phyloP scores from a whole-genome alignment of 1,140 invertebrate species.

The Drosophila lini region DNA sequence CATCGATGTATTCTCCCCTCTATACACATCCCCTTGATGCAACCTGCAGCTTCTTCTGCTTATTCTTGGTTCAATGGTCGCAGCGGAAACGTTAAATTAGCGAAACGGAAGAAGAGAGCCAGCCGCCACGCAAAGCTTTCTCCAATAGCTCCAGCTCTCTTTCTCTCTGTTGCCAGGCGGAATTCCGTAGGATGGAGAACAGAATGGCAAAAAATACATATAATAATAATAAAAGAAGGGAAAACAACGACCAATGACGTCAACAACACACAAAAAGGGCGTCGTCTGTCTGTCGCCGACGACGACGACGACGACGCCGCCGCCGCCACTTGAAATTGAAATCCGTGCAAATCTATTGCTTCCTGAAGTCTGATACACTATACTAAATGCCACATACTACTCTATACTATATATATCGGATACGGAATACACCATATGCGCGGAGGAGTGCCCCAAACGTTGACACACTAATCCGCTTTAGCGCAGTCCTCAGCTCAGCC shows the following conservation, averaged over 20 bases:
- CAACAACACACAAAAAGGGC: conserved; percentile 20
- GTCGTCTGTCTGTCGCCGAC: conserved; percentile 2
- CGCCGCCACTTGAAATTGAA: conserved; percentile 33
- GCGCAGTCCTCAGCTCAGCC: conserved; percentile 16
- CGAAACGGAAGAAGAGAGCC: conserved; percentile 60
- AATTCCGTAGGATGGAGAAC: conserved; percentile 19
- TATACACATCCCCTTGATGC: not conserved
- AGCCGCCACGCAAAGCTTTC: conserved; percentile 2
- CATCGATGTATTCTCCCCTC: not conserved
- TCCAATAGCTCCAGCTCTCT: not conserved
- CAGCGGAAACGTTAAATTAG: conserved; percentile 71
- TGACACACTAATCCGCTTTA: conserved; percentile 78
- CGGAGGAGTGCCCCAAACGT: conserved; percentile 18
- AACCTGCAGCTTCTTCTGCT: conserved; percentile 13
- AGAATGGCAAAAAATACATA: conserved; percentile 4
- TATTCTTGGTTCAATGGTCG: conserved; percentile 59
- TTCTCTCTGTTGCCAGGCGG: conserved; percentile 40
- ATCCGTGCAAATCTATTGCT: conserved; percentile 79
- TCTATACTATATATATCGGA: conserved; percentile 10
- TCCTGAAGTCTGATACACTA: conserved; percentile 77
- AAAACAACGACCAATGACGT: conserved; percentile 38
- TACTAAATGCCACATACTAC: not conserved
- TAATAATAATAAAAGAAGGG: conserved; percentile 23
- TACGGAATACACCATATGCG: conserved; percentile 29
- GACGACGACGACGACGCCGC: not conserved